phyloP scores from a whole-genome alignment of 2,888 invertebrate species.

The Microctonus hyperodae region DNA sequence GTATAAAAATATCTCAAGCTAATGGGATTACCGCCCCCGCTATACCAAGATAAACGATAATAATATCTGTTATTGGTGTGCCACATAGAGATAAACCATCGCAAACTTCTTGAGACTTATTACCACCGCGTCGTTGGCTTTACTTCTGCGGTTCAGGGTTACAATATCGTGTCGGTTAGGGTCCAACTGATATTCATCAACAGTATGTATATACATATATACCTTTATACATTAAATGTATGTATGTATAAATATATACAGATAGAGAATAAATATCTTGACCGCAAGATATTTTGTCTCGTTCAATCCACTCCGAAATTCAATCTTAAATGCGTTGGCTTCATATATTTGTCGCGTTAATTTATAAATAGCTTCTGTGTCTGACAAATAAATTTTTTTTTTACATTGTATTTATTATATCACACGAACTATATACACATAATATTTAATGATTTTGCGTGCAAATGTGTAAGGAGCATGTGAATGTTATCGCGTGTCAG shows the following conservation, averaged over 20 bases:
- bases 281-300: neutral
- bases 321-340: neutral
- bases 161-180: conserved; percentile 19
- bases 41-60: conserved; percentile 49
- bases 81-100: conserved; percentile 47
- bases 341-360: neutral
- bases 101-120: conserved; percentile 33
- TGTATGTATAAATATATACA: neutral
- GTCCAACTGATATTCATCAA: conserved; percentile 19
- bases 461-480: conserved; percentile 31
- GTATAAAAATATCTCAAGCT: conserved; percentile 40
- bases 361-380: neutral
- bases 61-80: conserved; percentile 53
- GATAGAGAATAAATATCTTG: neutral
- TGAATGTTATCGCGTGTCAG: conserved; percentile 27
- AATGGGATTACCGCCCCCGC: conserved; percentile 37
- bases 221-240: neutral
- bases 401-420: neutral
- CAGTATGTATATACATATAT: neutral
- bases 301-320: conserved; percentile 14
- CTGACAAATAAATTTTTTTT: neutral
- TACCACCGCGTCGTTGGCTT: conserved; percentile 15
- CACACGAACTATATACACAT: neutral
- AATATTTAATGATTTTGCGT: conserved; percentile 14
- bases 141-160: conserved; percentile 23